These are phyloP conservation scores for Atta colombica DNA, from an alignment of 1,140 invertebrate species.

Conservation along the genomic window DNA sequence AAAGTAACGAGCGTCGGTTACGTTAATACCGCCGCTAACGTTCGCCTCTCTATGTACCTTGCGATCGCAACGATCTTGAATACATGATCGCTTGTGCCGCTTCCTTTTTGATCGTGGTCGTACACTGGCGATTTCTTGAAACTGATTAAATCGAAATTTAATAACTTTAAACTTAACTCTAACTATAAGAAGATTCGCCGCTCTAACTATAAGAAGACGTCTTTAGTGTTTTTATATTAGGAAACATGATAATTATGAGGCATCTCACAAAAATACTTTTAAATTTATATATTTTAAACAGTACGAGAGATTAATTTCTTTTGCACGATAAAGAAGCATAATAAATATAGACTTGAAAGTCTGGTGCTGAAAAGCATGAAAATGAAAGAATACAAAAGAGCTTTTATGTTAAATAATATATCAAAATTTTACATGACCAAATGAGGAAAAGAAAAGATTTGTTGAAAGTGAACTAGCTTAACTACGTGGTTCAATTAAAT, in stretches of 20 bases:
- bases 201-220: neutral
- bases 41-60: constrained; percentile 16
- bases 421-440: neutral
- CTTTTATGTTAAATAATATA: neutral
- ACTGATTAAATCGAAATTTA: constrained; percentile 68
- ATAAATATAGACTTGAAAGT: neutral
- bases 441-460: neutral
- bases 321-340: neutral
- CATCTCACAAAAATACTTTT: neutral
- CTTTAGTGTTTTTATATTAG: neutral
- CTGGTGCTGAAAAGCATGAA: neutral
- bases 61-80: constrained; percentile 43
- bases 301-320: neutral
- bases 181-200: neutral
- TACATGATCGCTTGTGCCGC: constrained; percentile 63
- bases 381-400: neutral
- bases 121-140: constrained; percentile 10
- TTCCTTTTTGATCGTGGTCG: neutral
- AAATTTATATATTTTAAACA: neutral
- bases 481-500: neutral
- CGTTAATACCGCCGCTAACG: constrained; percentile 47
- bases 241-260: neutral
- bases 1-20: constrained; percentile 75
- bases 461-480: neutral
- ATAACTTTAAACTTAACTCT: neutral